Conservation (phyloP, 2,113 vertebrate species). For the Paradoxurus hermaphroditus region DNA sequence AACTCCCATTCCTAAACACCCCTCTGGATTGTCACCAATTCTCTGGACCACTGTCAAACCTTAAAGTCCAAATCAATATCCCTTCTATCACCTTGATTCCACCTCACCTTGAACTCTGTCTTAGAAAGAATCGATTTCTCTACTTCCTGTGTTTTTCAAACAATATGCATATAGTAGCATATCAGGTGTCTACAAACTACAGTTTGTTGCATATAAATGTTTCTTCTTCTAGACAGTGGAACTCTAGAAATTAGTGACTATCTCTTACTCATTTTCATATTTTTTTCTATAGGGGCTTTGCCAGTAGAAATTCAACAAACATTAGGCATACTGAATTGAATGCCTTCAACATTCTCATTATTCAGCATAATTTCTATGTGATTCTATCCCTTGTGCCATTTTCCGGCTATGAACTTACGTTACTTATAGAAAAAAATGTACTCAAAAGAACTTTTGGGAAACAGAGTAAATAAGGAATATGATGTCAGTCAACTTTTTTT, state of each 20-base stretch:
- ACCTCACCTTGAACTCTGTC: not conserved
- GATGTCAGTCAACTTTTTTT: not conserved
- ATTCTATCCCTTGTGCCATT: not conserved
- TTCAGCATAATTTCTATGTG: not conserved
- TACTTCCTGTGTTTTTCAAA: not conserved
- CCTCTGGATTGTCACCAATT: not conserved
- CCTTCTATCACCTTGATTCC: not conserved
- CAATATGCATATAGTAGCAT: fast-evolving
- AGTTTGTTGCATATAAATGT: not conserved
- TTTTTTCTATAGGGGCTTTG: not conserved
- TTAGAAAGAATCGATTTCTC: not conserved
- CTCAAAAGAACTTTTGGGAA: not conserved
- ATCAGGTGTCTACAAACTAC: not conserved
- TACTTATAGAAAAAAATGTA: not conserved
- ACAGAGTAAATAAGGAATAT: not conserved
- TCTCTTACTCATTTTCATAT: not conserved
- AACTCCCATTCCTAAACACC: not conserved
- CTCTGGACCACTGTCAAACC: not conserved
- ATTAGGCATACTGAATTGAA: not conserved
- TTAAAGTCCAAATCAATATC: not conserved
- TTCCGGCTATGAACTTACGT: constrained; percentile 14
- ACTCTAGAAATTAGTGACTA: not conserved
- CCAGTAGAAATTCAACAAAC: not conserved
- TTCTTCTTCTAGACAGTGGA: not conserved
- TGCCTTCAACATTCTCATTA: not conserved